Conservation (phyloP, 2,888 invertebrate species). For the Temnothorax unifasciatus region DNA sequence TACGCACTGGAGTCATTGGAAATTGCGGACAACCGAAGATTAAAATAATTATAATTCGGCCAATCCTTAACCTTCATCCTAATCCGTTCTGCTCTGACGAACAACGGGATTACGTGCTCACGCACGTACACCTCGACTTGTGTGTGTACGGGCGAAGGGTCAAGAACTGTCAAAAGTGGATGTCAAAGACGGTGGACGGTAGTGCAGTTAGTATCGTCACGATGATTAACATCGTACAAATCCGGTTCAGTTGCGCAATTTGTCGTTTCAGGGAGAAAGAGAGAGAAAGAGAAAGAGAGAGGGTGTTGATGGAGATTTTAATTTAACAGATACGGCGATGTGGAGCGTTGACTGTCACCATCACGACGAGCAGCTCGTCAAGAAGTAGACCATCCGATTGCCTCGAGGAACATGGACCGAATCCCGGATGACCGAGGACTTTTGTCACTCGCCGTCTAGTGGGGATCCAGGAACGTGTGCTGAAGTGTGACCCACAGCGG, state of each 20-base stretch:
- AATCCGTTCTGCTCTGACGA: neutral
- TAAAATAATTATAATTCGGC: neutral
- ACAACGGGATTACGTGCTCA: neutral
- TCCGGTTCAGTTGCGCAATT: neutral
- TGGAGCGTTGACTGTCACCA: neutral
- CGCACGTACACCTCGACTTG: neutral
- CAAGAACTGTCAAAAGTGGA: neutral
- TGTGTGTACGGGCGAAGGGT: neutral
- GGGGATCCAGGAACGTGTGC: neutral
- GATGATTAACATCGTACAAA: neutral
- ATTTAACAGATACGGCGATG: constrained; percentile 13
- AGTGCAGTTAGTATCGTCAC: constrained; percentile 2
- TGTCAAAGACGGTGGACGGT: neutral
- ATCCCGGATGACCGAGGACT: neutral
- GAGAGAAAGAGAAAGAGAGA: neutral
- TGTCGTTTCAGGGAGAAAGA: neutral
- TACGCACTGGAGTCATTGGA: too few species aligned
- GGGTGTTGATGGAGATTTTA: neutral
- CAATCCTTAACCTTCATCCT: neutral
- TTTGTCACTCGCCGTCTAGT: neutral
- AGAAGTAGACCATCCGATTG: neutral
- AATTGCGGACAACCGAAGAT: neutral
- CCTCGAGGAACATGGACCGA: neutral
- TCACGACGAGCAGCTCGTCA: neutral
- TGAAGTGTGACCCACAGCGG: neutral